Conservation (phyloP, 53 echinoderm and acorn worm species). For the Apostichopus leukothele region DNA sequence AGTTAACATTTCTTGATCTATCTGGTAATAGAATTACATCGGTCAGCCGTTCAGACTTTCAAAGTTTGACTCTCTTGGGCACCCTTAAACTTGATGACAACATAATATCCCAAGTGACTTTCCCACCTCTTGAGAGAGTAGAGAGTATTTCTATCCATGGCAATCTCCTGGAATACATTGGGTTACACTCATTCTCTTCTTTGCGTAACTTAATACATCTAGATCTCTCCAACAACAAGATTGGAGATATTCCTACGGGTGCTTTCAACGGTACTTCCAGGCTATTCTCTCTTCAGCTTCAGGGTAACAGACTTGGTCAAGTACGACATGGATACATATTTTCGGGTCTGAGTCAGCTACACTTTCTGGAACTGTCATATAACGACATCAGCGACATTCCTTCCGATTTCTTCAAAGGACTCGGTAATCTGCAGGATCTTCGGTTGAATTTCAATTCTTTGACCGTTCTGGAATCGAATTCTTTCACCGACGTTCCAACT, state of each 20-base stretch:
- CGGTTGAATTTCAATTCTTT: constrained; percentile 14
- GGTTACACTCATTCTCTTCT: neutral
- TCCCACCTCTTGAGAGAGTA: neutral
- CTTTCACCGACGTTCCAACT: neutral
- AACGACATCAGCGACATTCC: constrained; percentile 66
- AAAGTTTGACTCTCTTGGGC: neutral
- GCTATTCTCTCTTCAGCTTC: constrained; percentile 13
- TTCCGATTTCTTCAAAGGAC: constrained; percentile 27
- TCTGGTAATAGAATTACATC: neutral
- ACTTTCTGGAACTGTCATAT: constrained; percentile 66
- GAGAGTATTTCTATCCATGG: constrained; percentile 11
- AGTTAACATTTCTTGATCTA: neutral
- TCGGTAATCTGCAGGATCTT: constrained; percentile 30
- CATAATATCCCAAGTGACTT: neutral
- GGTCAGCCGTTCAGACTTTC: neutral
- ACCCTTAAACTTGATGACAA: constrained; percentile 19
- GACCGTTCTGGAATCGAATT: neutral
- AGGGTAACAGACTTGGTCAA: constrained; percentile 14
- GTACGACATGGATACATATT: constrained; percentile 14
- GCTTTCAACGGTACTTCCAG: neutral
- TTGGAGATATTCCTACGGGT: neutral
- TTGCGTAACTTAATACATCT: neutral
- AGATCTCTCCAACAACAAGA: neutral
- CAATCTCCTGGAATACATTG: neutral
- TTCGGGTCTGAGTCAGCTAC: constrained; percentile 37